phyloP scores from a whole-genome alignment of 2,797 vertebrate genomes.

The Ispidina lecontei region DNA sequence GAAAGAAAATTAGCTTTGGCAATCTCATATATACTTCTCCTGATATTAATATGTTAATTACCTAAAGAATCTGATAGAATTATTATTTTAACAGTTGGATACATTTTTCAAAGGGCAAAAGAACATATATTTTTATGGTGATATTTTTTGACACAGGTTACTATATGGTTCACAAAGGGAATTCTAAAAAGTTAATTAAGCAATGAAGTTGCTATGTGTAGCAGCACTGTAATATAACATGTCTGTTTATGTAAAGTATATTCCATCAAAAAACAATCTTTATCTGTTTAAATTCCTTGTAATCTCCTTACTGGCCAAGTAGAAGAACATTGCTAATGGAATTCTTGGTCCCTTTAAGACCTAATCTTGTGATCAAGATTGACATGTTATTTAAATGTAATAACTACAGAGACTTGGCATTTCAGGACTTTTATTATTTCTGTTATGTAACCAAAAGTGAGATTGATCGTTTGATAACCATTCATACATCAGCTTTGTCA shows the following conservation, averaged over 20 bases:
- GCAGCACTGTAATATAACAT: neutral
- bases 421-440: neutral
- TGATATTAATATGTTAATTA: neutral
- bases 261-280: neutral
- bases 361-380: neutral
- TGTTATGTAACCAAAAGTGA: neutral
- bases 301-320: neutral
- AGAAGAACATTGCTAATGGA: neutral
- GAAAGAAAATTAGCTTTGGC: neutral
- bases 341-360: neutral
- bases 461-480: neutral
- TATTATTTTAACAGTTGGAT: neutral
- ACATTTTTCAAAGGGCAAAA: neutral
- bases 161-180: neutral
- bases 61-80: neutral
- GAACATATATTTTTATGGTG: neutral
- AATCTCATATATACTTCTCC: neutral
- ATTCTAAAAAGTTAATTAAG: neutral
- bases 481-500: neutral
- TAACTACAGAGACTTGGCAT: neutral
- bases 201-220: neutral
- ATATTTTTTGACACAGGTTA: neutral
- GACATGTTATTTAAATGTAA: neutral
- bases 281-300: neutral
- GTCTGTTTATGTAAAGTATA: neutral